Conservation (phyloP, 2,797 vertebrate species). For the Rhinoraja longicauda region DNA sequence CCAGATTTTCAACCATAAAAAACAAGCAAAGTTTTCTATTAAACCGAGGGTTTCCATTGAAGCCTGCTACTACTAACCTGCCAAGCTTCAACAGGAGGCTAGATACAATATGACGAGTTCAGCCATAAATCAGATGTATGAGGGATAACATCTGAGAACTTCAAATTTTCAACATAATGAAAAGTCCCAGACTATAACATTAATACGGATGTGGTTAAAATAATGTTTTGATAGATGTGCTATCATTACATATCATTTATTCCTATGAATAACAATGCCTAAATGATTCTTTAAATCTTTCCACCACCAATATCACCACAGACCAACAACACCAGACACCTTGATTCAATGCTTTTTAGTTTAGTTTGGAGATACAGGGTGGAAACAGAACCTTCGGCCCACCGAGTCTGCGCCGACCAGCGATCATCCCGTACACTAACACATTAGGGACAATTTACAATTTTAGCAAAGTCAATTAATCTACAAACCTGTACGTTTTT, state of each 20-base stretch:
- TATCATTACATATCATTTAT: neutral
- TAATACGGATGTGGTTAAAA: neutral
- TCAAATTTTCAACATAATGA: neutral
- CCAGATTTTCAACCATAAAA: neutral
- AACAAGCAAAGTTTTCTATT: neutral
- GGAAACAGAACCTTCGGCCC: too few species aligned
- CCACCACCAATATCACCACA: neutral
- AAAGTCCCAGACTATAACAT: neutral
- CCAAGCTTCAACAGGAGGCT: neutral
- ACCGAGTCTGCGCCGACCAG: too few species aligned
- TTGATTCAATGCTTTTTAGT: neutral
- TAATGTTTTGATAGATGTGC: neutral
- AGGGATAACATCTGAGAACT: neutral
- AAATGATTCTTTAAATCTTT: neutral
- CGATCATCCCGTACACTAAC: too few species aligned
- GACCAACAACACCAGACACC: neutral
- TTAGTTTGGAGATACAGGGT: too few species aligned
- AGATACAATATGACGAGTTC: neutral
- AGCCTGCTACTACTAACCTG: neutral
- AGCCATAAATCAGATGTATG: neutral
- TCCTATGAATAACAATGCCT: neutral
- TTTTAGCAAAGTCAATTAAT: too few species aligned
- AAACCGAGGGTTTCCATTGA: neutral
- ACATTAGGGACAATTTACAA: too few species aligned
- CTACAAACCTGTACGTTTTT: too few species aligned